These are phyloP conservation scores for Parelbella ahira DNA, from an alignment of 2,888 invertebrate genomes.

Conservation along the genomic window DNA sequence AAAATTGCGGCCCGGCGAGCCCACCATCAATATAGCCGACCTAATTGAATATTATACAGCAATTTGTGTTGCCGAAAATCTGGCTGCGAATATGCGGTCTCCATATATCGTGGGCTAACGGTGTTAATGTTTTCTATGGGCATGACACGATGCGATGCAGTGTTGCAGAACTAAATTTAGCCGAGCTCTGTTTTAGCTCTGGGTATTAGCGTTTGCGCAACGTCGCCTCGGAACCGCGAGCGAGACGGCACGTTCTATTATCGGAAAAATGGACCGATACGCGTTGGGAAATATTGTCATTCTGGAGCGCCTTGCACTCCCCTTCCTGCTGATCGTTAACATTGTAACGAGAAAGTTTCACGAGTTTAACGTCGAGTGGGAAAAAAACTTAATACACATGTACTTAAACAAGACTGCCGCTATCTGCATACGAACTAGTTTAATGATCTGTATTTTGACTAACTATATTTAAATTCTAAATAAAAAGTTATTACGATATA, in stretches of 20 bases:
- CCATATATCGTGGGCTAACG: constrained; percentile 64
- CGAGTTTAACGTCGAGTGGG: too few relatives aligned
- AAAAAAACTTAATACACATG: too few relatives aligned
- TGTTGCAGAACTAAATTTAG: constrained; percentile 69
- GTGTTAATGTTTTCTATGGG: constrained; percentile 71
- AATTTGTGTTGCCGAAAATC: constrained; percentile 78
- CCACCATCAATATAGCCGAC: constrained; percentile 68
- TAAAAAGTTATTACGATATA: too few relatives aligned
- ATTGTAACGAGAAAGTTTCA: constrained; percentile 5
- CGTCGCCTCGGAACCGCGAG: constrained; percentile 46
- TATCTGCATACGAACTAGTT: too few relatives aligned
- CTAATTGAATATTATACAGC: constrained; percentile 79
- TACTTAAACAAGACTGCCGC: too few relatives aligned
- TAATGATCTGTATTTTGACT: too few relatives aligned
- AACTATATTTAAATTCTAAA: too few relatives aligned
- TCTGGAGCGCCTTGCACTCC: constrained; percentile 24
- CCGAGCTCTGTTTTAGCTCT: constrained; percentile 66
- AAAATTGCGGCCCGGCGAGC: constrained; percentile 63
- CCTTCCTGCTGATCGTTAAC: constrained; percentile 18
- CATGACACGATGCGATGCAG: constrained; percentile 58
- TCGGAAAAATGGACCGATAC: constrained; percentile 63
- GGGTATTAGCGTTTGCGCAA: constrained; percentile 69
- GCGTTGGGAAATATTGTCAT: constrained; percentile 41
- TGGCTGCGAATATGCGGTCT: constrained; percentile 71
- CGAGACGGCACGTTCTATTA: constrained; percentile 66